Base-by-base conservation (phyloP, 2,888 invertebrate species). In the Tachina grossa region DNA sequence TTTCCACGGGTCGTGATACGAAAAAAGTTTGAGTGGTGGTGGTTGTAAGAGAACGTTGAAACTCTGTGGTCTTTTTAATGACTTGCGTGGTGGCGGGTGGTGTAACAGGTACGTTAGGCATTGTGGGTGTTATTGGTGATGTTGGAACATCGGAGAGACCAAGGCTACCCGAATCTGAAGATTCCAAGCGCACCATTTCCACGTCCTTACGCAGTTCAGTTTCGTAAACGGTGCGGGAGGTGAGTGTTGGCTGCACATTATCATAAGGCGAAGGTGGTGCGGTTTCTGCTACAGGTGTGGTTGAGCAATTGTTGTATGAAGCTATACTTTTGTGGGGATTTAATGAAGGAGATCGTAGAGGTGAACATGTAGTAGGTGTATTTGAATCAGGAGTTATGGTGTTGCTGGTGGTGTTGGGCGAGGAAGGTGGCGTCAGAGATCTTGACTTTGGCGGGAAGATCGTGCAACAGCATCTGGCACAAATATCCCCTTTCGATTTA, bases 391-490 rank as follows among this genome's bases (percentile, higher is more conserved):
- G 84, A 39, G 87, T 85, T 85, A 88, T 72, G 68, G 83, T 85
- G 76, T 86, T 66, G 57, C 83, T 85, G 59, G 84, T 82, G 4
- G 85, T 84, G 39, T 80, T 84, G 16, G 86, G 84, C 22, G 86
- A 86, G n/a, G 80, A 77, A 3, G 84, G 81, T 13, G 83, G 86
- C 19, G 79, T 87, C 19, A 71, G 57, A 39, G 87, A 79, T 76
- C 79, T 79, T n/a, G 82, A 83, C 61, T 84, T 85, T 41, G 77
- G 55, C 2, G 69, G 59, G 61, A 76, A 66, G 57, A 91, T 83
- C 75, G 89, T 89, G 84, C 92, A 92, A 75, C 92, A 92, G 78
- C 93, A 93, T 66, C 91, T 91, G 47, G 91, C 89, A 82, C 92
- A 93, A 41, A 92, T 88, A 78, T 88, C 88, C 6, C 89, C 84